phyloP scores from a whole-genome alignment of 2,113 vertebrate genomes.

The Gymnogyps californianus region DNA sequence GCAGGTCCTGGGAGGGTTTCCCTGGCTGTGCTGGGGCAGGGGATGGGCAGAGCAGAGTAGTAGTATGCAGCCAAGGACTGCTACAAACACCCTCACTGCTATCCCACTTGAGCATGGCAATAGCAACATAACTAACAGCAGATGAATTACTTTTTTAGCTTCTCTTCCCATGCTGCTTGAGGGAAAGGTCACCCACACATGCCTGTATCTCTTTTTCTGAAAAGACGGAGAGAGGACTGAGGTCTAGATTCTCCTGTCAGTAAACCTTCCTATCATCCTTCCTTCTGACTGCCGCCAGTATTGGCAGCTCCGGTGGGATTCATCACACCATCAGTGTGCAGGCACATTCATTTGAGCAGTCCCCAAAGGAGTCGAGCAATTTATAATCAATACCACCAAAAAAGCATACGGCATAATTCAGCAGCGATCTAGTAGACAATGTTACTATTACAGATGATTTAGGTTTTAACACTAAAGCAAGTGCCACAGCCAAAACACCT shows the following conservation, averaged over 20 bases:
- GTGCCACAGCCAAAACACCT: background rate
- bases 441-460: background rate
- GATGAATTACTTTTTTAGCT: background rate
- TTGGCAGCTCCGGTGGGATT: background rate
- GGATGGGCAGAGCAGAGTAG: background rate
- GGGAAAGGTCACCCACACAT: background rate
- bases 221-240: background rate
- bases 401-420: background rate
- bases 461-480: background rate
- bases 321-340: background rate
- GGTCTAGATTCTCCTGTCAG: background rate
- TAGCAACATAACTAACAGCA: background rate
- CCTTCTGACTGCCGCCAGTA: background rate
- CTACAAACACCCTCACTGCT: background rate
- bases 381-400: background rate
- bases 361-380: background rate
- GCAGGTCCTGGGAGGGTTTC: background rate
- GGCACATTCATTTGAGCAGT: background rate
- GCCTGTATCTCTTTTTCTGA: background rate
- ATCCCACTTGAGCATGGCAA: background rate
- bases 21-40: background rate
- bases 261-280: background rate
- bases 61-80: no score
- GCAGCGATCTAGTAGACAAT: background rate
- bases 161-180: background rate